These are phyloP conservation scores for Coryphaenoides rupestris DNA, from an alignment of 2,113 vertebrate species.

Conservation along the genomic window DNA sequence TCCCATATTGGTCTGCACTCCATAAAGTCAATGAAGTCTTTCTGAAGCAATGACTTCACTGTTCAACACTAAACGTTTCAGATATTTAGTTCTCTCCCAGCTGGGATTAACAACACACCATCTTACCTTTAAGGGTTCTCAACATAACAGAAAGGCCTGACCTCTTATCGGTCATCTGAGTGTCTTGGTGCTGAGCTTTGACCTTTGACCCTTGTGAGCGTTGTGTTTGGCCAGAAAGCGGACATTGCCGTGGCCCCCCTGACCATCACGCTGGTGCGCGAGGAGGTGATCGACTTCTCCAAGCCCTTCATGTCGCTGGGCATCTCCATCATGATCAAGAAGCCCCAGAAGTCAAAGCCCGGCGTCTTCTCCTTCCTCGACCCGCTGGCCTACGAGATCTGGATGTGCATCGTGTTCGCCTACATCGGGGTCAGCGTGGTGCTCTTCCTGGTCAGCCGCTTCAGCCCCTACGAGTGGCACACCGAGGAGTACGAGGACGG, in stretches of 20 bases:
- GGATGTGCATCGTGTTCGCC: constrained; percentile 99
- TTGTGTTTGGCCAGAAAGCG: constrained; percentile 82
- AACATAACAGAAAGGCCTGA: too few species aligned
- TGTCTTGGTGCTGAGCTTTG: neutral
- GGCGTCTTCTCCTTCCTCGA: constrained; percentile 99
- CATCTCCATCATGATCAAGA: constrained; percentile 99
- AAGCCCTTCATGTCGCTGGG: constrained; percentile 99
- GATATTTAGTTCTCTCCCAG: too few species aligned
- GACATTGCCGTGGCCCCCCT: constrained; percentile 97
- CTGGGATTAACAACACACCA: too few species aligned
- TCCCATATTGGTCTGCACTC: too few species aligned
- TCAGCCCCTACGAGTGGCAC: constrained; percentile 99
- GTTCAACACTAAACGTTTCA: too few species aligned
- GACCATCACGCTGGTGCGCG: constrained; percentile 96
- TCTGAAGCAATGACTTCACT: too few species aligned
- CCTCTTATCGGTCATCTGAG: too few species aligned
- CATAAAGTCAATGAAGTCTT: too few species aligned
- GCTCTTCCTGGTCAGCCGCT: constrained; percentile 98
- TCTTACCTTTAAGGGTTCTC: too few species aligned
- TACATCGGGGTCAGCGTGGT: constrained; percentile 99
- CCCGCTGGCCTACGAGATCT: constrained; percentile 99
- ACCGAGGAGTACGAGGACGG: constrained; percentile 98
- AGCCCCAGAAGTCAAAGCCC: constrained; percentile 98
- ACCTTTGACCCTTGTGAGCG: neutral
- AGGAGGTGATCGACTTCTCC: constrained; percentile 99